Evolutionary conservation across 1,140 invertebrate species (phyloP).

Genomic region (Anadara kagoshimensis): DNA sequence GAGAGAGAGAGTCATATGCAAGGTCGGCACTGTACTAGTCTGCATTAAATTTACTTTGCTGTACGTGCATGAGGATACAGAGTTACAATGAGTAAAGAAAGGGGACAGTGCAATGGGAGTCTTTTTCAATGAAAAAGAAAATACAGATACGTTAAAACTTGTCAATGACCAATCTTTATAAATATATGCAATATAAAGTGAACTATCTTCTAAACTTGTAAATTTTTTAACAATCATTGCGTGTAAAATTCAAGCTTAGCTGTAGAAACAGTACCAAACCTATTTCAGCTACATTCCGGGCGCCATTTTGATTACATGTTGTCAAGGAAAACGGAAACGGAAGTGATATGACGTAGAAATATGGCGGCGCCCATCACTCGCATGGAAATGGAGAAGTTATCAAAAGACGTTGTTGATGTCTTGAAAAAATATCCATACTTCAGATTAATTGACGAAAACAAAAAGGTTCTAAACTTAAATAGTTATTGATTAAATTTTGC

Average conservation of each 20-base stretch:
- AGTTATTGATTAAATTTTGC: too few species aligned
- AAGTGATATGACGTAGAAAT: slow-evolving; percentile 31
- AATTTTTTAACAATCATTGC: too few species aligned
- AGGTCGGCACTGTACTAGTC: neutral
- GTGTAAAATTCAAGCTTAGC: neutral
- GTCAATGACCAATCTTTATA: too few species aligned
- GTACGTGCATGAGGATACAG: neutral
- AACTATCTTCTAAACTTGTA: too few species aligned
- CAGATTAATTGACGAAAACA: slow-evolving; percentile 24
- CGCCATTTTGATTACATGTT: slow-evolving; percentile 54
- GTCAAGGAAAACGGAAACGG: slow-evolving; percentile 56
- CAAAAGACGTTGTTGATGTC: slow-evolving; percentile 17
- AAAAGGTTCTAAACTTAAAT: slow-evolving; percentile 35
- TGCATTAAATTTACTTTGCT: neutral
- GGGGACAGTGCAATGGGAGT: neutral
- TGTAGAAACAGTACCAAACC: neutral
- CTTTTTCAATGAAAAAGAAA: neutral
- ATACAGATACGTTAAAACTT: neutral
- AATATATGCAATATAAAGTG: too few species aligned
- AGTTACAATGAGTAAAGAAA: neutral
- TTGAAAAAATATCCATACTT: slow-evolving; percentile 42
- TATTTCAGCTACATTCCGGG: neutral
- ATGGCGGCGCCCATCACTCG: slow-evolving; percentile 41
- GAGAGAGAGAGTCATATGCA: too few species aligned
- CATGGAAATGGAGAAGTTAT: slow-evolving; percentile 26